These are phyloP conservation scores for Catharus minimus DNA, from an alignment of 2,113 vertebrate genomes.

Conservation along the genomic window DNA sequence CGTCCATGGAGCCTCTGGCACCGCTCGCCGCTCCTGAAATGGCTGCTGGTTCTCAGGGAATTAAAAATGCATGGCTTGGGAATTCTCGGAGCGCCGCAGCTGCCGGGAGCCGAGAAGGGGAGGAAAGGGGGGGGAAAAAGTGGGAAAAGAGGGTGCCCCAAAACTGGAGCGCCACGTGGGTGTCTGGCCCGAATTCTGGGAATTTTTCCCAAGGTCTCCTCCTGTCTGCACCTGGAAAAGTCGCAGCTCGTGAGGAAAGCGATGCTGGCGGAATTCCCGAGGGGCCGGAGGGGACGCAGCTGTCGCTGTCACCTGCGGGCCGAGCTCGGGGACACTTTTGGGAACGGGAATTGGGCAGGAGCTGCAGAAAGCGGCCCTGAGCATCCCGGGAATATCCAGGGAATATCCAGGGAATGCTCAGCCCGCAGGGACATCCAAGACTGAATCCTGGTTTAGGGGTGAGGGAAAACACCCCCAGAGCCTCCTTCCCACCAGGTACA, in stretches of 20 bases:
- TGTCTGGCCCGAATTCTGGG: neutral
- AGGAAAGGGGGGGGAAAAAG: neutral
- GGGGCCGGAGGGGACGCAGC: neutral
- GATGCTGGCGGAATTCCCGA: neutral
- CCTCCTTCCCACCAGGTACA: neutral
- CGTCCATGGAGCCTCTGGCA: neutral
- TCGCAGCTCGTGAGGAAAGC: neutral
- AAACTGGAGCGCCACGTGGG: neutral
- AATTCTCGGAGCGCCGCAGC: neutral
- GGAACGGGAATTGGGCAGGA: neutral
- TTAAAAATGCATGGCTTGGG: neutral
- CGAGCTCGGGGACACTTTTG: neutral
- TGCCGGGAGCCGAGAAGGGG: neutral
- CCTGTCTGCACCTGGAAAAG: neutral
- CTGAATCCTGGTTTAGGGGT: neutral
- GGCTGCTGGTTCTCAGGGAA: neutral
- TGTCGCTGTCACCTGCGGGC: neutral
- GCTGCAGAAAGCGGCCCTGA: neutral
- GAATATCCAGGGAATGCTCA: neutral
- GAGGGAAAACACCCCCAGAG: neutral
- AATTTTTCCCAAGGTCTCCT: neutral
- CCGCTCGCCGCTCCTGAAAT: neutral
- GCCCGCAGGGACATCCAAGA: neutral
- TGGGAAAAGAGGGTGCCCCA: neutral
- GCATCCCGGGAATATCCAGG: neutral